Base-by-base conservation (phyloP, 2,888 invertebrate genomes). In the Rapana venosa region DNA sequence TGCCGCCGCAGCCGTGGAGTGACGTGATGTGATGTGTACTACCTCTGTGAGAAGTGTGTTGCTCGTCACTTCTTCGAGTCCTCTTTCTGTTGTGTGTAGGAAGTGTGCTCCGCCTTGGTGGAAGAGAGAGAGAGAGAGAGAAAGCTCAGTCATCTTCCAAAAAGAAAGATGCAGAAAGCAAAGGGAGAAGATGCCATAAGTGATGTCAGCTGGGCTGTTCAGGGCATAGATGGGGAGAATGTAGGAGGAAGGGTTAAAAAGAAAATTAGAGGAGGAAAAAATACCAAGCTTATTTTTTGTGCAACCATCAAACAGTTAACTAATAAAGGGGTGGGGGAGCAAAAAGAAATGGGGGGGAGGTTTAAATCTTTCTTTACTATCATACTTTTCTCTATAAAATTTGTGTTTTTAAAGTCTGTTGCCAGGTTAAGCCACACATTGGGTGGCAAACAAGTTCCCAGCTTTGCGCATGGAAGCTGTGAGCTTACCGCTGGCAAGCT, bases 391-490 rank as follows among this genome's bases (percentile, higher is more conserved):
- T 58, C 30, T 77, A 22, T 20, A 30, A 58, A 35, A 58, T 30
- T 13, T 85, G 58, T 85, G 56, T 85, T 58, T 85, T 79, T 85
- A 0, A 58, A 85, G 84, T 85, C 30, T 85, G 84, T 85, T 58
- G 84, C 30, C 61, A 86, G 86, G 86, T 26, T 66, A 86, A 66
- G 66, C 86, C 86, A 86, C 58, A 6, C 58, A 32, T 86, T 32
- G 86, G 86, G 66, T 20, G 66, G 66, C 8, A 30, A 83, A 56
- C 83, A 85, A 88, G 84, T 88, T 88, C 84, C 83, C 88, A 84
- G 88, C 88, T 88, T 83, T 70, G 58, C 84, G 70, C 32, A 47
- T 81, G 84, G 58, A 88, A 88, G 88, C 88, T 88, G 88, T 36
- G 88, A 88, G 88, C 84, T 88, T 84, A 66, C 66, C 15, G 58